Conservation (phyloP, 2,113 vertebrate genomes). For the Dasyornis broadbenti region DNA sequence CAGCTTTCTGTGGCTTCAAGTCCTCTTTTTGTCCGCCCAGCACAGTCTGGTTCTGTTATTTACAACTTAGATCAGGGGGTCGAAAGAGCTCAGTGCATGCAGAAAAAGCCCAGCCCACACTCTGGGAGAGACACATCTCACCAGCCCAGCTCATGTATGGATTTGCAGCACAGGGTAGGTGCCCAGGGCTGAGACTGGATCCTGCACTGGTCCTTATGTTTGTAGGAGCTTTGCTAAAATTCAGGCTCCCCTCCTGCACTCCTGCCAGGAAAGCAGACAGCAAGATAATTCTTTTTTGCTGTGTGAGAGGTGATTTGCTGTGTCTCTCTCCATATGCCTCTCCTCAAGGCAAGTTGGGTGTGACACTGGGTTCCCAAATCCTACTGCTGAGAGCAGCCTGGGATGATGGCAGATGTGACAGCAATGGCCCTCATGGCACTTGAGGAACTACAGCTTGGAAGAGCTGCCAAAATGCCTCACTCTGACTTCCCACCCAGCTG, state of each 20-base stretch:
- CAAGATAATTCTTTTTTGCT: background rate
- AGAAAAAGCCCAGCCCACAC: background rate
- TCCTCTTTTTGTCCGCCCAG: background rate
- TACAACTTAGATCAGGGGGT: background rate
- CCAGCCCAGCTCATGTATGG: background rate
- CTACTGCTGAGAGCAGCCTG: fast-evolving
- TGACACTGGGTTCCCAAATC: background rate
- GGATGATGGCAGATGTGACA: background rate
- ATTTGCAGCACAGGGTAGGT: background rate
- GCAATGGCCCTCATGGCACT: fast-evolving
- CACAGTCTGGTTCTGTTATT: background rate
- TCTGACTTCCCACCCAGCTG: background rate
- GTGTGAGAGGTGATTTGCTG: fast-evolving
- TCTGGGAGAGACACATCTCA: background rate
- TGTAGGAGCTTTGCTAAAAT: background rate
- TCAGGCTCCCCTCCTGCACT: background rate
- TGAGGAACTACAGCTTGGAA: background rate
- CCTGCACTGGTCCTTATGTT: fast-evolving
- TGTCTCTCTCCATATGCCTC: background rate
- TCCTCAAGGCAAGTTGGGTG: background rate
- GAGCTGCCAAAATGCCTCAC: background rate
- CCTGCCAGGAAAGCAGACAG: background rate
- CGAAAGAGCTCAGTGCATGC: background rate
- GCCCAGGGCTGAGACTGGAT: background rate
- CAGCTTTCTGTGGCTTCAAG: background rate